Percentiles rank a stretch among this genome's conserved stretches.
phyloP scores from a whole-genome alignment of 2,888 invertebrate species.

The Hydrotaea cyrtoneurina region DNA sequence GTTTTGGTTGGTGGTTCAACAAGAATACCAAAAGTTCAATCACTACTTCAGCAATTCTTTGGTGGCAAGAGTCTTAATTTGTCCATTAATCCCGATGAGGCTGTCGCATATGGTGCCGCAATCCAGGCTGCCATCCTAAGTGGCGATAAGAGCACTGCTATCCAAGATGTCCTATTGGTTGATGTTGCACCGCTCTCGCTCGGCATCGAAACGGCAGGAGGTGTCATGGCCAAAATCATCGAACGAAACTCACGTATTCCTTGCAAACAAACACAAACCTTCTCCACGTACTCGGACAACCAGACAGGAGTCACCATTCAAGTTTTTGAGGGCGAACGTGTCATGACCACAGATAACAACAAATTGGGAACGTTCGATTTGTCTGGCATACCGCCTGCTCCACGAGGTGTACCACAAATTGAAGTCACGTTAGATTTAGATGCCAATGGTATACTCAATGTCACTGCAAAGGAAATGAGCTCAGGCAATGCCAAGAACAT shows the following conservation, averaged over 20 bases:
- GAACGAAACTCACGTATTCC: conserved; percentile 88
- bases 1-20: conserved; percentile 92
- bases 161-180: conserved; percentile 87
- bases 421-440: conserved; percentile 92
- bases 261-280: conserved; percentile 87
- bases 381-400: conserved; percentile 96
- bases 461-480: conserved; percentile 87
- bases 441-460: conserved; percentile 96
- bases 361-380: conserved; percentile 97
- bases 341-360: conserved; percentile 97
- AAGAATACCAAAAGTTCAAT: conserved; percentile 90
- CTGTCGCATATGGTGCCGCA: conserved; percentile 89
- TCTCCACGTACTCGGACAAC: conserved; percentile 91
- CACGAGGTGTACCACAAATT: conserved; percentile 91
- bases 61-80: conserved; percentile 87
- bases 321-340: conserved; percentile 89
- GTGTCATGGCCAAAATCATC: conserved; percentile 90
- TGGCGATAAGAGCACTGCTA: conserved; percentile 86
- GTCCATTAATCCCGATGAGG: conserved; percentile 90
- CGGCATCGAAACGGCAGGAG: conserved; percentile 90
- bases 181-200: conserved; percentile 87
- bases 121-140: conserved; percentile 88
- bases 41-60: conserved; percentile 88
- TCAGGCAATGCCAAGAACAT: conserved; percentile 87
- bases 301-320: conserved; percentile 89